Evolutionary conservation across 2,888 invertebrate species (phyloP).

Genomic region (Andrena bucephala): DNA sequence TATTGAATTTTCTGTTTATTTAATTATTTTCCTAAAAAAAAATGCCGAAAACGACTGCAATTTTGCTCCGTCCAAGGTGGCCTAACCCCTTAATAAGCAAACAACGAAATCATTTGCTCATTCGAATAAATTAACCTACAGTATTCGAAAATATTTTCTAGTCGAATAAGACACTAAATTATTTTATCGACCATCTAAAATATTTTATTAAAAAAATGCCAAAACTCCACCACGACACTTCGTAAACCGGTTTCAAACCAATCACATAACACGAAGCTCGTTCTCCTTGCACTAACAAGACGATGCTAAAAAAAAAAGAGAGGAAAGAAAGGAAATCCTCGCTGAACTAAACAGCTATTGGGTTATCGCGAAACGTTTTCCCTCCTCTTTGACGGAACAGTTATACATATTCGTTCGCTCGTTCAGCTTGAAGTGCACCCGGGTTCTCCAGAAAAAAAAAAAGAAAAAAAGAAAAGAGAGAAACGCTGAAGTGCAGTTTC

Average conservation of each 20-base stretch:
- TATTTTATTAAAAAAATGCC: not conserved
- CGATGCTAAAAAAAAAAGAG: too few species aligned
- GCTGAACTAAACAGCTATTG: constrained; percentile 17
- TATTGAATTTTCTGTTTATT: too few species aligned
- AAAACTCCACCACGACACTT: not conserved
- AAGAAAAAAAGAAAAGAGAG: constrained; percentile 1
- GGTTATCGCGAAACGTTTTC: not conserved
- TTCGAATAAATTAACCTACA: too few species aligned
- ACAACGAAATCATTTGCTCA: too few species aligned
- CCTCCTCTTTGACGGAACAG: constrained; percentile 15
- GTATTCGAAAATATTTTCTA: too few species aligned
- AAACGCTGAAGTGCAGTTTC: constrained; percentile 49
- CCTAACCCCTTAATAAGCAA: too few species aligned
- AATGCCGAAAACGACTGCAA: too few species aligned
- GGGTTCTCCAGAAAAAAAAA: not conserved
- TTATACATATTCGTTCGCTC: constrained; percentile 25
- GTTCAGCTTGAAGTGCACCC: constrained; percentile 22
- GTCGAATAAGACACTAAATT: too few species aligned
- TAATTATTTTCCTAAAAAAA: too few species aligned
- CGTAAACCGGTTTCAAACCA: not conserved
- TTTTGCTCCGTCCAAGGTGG: too few species aligned
- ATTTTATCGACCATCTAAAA: too few species aligned
- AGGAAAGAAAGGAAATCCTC: not conserved
- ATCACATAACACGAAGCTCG: not conserved
- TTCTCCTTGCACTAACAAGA: not conserved